Evolutionary conservation across 2,113 vertebrate species (phyloP), one percentile per base, ranked within the genome.

Genomic region (Ascaphus truei): DNA sequence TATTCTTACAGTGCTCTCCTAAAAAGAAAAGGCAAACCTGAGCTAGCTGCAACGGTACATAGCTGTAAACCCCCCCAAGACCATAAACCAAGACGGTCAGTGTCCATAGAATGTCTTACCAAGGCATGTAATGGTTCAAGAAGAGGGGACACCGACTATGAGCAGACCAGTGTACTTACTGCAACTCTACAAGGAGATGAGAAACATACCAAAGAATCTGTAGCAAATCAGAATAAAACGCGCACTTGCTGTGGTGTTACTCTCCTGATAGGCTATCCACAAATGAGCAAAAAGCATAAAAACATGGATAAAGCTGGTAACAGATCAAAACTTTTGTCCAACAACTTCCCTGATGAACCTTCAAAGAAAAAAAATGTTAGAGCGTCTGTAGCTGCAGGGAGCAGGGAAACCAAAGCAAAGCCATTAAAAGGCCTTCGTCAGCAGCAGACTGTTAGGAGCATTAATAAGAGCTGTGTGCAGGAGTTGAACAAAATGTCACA

Each of bases 1-100:
- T 84, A 27, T 75, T 78, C 79, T 51, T 68, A 77, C 79, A 92
- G 97, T 64, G 81, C 84, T 74, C 88, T 92, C 73, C 76, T 88
- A 30, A 93, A 86, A 76, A 87, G 57, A 47, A 86, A 91, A 76
- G 72, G 78, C 77, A 82, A 86, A 36, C 80, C 81, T 52, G 84
- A 85, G 1, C 76, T 81, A 75, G 69, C 86, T 76, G 77, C 87
- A 79, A 88, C 85, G 82, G 16, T 80, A 30, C 68, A 72, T 41
- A 75, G 1, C 26, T 55, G 72, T 37, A 72, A 55, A 3, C 63
- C 65, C 52, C 69, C 60, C 71, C 72, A 62, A 76, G 77, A 23
- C 69, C 62, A 56, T 43, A 37, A 60, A 59, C 62, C 80, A 68
- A 77, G 79, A 57, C 87, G 83, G 59, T 82, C 81, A 77, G 66